Base-by-base conservation (phyloP, 1,140 invertebrate genomes). In the Solenopsis invicta region DNA sequence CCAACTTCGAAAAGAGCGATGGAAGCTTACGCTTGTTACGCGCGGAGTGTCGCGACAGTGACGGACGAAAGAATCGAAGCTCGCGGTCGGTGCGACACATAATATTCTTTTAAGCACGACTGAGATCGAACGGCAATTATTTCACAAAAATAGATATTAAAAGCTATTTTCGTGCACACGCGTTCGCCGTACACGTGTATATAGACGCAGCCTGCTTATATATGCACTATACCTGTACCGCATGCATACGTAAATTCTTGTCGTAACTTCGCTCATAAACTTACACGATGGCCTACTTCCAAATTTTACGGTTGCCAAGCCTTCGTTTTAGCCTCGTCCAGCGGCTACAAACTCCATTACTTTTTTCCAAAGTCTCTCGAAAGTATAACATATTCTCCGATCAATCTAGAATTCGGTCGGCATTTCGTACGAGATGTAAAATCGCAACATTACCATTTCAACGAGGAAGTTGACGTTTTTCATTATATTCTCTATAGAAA, bases 231-330 rank as follows among this genome's bases (percentile, higher is more conserved):
- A 34, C 5, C 21, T 48, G 41, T 82, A 75, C 16, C 41, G 69
- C 69, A 75, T 84, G 80, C 41, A 84, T 75, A 84, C 80, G 54
- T 75, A 75, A 84, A 84, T 75, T 84, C 80, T 75, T 75, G 69
- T 75, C 54, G 56, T 75, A 84, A 84, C 80, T 82, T 74, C 18
- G 24, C 41, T n/a, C 80, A 13, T 84, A 84, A 84, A 75, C 69
- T 34, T 74, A 50, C 45, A 18, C 41, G 80, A 62, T 62, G 69
- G 54, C 80, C 80, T 84, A 84, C 41, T 84, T 84, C 24, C 69
- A 84, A 84, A 84, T 75, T 74, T 84, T 84, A 75, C 54, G 54
- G 41, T 74, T 61, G 18, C 45, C 69, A 48, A 61, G 56, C 29
- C 41, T 50, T 45, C 34, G 48, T 24, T 21, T 29, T 61, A 6